phyloP scores from a whole-genome alignment of 1,140 invertebrate genomes.

The Magallana gigas region DNA sequence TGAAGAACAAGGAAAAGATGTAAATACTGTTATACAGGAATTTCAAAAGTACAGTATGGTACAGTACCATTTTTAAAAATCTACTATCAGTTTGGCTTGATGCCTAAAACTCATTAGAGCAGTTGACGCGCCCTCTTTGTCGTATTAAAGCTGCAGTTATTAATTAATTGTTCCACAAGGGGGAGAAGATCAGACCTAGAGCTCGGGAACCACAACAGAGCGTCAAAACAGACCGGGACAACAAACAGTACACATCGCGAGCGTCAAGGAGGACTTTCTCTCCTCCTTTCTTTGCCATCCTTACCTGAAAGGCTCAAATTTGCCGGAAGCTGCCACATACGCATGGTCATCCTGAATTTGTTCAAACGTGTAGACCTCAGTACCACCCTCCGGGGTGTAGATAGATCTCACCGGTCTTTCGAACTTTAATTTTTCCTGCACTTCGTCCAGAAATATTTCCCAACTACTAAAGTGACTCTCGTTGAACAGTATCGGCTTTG shows the following conservation, averaged over 20 bases:
- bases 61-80: too few relatives aligned
- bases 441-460: slow-evolving; percentile 10
- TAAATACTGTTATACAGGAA: too few relatives aligned
- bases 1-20: too few relatives aligned
- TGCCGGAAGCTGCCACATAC: slow-evolving; percentile 24
- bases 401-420: background rate
- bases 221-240: background rate
- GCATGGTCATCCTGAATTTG: slow-evolving; percentile 9
- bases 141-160: slow-evolving; percentile 5
- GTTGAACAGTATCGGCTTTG: background rate
- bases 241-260: background rate
- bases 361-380: background rate
- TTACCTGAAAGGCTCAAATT: slow-evolving; percentile 22
- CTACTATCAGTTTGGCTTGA: background rate
- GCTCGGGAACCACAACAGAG: background rate
- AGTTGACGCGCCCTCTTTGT: background rate
- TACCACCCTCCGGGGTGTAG: slow-evolving; percentile 25
- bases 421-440: slow-evolving; percentile 23
- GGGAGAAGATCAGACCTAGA: background rate
- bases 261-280: background rate
- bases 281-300: background rate
- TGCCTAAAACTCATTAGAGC: slow-evolving; percentile 27
- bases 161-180: slow-evolving; percentile 5
- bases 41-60: too few relatives aligned
- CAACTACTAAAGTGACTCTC: background rate